phyloP scores from a whole-genome alignment of 1,140 invertebrate genomes.

The Oryctes rhinoceros region DNA sequence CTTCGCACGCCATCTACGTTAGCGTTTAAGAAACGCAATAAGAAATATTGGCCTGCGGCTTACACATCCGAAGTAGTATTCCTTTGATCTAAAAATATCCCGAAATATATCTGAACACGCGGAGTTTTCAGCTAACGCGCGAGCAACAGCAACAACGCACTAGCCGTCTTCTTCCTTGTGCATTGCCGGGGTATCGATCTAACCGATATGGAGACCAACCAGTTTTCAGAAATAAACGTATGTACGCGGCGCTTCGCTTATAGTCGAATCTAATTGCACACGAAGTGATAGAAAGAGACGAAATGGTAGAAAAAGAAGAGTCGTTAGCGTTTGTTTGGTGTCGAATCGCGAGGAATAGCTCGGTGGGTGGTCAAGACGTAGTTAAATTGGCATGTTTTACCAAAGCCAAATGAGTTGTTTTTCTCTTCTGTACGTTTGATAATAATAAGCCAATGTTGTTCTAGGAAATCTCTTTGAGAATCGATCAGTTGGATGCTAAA shows the following conservation, averaged over 20 bases:
- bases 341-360: background rate
- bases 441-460: no score
- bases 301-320: no score
- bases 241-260: no score
- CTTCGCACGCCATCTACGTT: background rate
- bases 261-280: no score
- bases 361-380: background rate
- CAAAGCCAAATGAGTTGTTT: no score
- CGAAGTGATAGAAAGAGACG: no score
- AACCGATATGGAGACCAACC: background rate
- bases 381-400: no score
- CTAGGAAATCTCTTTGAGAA: no score
- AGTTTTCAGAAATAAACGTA: background rate
- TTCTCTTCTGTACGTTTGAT: no score
- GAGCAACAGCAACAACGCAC: background rate
- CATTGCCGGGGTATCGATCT: background rate
- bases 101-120: background rate
- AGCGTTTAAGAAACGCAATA: background rate
- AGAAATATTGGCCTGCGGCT: background rate
- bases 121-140: background rate
- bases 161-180: no score
- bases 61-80: background rate
- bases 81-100: slow-evolving; percentile 37
- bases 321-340: background rate
- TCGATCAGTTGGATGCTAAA: no score